Conservation (phyloP, 1,140 invertebrate genomes). For the Scaptomyza pallida region DNA sequence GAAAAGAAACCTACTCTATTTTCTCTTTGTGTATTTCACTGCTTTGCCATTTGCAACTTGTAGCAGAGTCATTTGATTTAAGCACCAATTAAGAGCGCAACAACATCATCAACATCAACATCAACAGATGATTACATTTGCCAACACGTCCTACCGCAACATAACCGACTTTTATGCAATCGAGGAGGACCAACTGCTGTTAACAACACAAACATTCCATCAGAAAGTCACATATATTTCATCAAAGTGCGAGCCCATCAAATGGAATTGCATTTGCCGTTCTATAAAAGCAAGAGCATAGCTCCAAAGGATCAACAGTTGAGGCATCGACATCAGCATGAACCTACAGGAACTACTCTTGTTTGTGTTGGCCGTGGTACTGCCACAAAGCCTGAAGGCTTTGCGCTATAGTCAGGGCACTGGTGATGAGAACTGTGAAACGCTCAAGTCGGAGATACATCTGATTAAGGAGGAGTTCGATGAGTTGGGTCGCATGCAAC, state of each 20-base stretch:
- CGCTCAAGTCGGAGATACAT: slow-evolving; percentile 91
- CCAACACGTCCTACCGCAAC: slow-evolving; percentile 60
- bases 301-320: slow-evolving; percentile 53
- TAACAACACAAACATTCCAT: slow-evolving; percentile 67
- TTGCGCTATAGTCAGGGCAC: slow-evolving; percentile 77
- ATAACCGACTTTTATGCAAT: slow-evolving; percentile 27
- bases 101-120: slow-evolving; percentile 8
- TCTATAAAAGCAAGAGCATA: slow-evolving; percentile 60
- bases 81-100: slow-evolving; percentile 64
- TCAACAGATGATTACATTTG: slow-evolving; percentile 11
- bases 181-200: slow-evolving; percentile 51
- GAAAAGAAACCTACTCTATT: too few relatives aligned
- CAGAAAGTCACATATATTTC: slow-evolving; percentile 63
- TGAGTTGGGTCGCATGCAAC: slow-evolving; percentile 90
- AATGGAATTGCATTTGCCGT: slow-evolving; percentile 36
- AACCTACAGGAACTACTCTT: slow-evolving; percentile 67
- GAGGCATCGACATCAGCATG: slow-evolving; percentile 45
- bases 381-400: slow-evolving; percentile 62
- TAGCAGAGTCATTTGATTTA: slow-evolving; percentile 65
- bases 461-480: slow-evolving; percentile 95
- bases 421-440: slow-evolving; percentile 89
- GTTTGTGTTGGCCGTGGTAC: slow-evolving; percentile 52
- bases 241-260: slow-evolving; percentile 47
- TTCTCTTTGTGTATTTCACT: background rate
- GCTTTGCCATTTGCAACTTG: slow-evolving; percentile 27